Conservation (phyloP, 2,113 vertebrate species). For the Etia nguti region DNA sequence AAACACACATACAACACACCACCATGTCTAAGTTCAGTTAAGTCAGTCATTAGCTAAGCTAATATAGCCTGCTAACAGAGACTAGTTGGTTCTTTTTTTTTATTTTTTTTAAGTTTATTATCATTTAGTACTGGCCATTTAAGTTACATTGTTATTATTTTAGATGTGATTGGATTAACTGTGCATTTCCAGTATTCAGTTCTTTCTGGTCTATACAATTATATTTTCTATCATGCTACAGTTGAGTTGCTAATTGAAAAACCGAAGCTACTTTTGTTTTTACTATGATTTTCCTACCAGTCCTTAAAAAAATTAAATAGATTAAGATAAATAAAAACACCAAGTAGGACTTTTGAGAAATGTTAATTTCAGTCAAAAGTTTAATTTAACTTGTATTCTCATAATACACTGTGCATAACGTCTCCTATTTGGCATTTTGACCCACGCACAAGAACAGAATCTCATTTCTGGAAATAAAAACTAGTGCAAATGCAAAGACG, state of each 20-base stretch:
- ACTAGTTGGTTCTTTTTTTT: too few species aligned
- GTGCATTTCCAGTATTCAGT: neutral
- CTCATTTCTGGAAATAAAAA: neutral
- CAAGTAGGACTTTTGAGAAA: neutral
- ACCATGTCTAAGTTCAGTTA: neutral
- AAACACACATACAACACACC: neutral
- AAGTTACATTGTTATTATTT: neutral
- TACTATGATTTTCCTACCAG: neutral
- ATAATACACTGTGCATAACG: neutral
- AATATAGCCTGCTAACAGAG: neutral
- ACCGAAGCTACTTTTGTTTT: neutral
- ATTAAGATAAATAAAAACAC: neutral
- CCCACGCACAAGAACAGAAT: neutral
- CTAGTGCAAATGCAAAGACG: neutral
- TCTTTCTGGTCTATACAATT: neutral
- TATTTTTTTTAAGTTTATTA: neutral
- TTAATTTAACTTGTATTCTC: neutral
- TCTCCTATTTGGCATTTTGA: neutral
- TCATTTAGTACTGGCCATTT: neutral
- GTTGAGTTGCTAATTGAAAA: neutral
- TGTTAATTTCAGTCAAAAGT: neutral
- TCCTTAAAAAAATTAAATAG: neutral
- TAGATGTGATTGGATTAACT: neutral
- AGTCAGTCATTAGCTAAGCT: neutral
- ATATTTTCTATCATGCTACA: neutral